Evolutionary conservation across 2,888 invertebrate species (phyloP), one percentile per base, ranked within the genome.

Genomic region (Melanophora roralis): DNA sequence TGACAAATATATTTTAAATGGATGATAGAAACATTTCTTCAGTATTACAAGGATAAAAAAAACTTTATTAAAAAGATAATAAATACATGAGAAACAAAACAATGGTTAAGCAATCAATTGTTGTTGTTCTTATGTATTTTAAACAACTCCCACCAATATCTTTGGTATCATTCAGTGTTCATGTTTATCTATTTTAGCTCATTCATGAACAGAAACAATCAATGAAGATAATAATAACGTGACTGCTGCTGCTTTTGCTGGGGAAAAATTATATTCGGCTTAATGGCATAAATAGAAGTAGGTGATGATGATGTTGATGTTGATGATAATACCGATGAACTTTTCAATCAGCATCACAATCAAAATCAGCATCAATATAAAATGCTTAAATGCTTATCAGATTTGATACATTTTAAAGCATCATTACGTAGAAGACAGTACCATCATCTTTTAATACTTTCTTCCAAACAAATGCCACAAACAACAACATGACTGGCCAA

Each of bases 321-420:
- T 43, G 32, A 45, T 12, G 45, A 51, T 14, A 36, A 60, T 19
- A 23, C 38, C 38, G 36, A 38, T 68, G 11, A 32, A 40, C 38
- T 47, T 51, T 60, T 62, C 68, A 75, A 60, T 68, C 60, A 74
- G 21, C 36, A 51, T 72, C 57, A 69, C 32, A 60, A 55, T 64
- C 59, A 43, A 36, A 47, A 57, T 51, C 47, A 32, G 14, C 43
- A 43, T 40, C 57, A 40, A 49, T 43, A 53, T 74, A 51, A 74
- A 75, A 60, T 55, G 71, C 60, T 79, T 79, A 75, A 75, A 65
- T 47, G 36, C 67, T 80, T 80, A 76, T 72, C 53, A 47, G 60
- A 62, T 71, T 65, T 53, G 19, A 49, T 55, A 51, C 57, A 71
- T 21, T 64, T 53, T 55, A n/a, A 38, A 43, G 67, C 53, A 68